phyloP scores from a whole-genome alignment of 2,888 invertebrate genomes.

The Pheosia tremula region DNA sequence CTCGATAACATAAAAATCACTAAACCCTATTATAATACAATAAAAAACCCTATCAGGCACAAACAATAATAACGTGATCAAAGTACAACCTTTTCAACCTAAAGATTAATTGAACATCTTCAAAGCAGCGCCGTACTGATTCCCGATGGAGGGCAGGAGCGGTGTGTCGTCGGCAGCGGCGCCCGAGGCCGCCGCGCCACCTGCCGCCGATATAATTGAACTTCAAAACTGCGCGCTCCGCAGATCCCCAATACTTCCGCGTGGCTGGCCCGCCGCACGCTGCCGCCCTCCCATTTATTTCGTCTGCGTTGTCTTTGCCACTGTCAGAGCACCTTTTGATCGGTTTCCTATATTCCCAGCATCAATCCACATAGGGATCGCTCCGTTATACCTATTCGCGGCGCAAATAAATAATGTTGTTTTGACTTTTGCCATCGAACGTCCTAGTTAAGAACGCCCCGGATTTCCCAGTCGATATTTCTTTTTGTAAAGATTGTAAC shows the following conservation, averaged over 20 bases:
- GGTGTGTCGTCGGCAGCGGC: conserved; percentile 33
- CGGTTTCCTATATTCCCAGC: conserved; percentile 75
- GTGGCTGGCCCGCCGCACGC: conserved; percentile 67
- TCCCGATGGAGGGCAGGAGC: conserved; percentile 28
- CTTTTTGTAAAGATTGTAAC: not conserved
- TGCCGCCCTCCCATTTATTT: conserved; percentile 77
- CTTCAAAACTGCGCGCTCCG: conserved; percentile 80
- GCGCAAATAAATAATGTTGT: conserved; percentile 10
- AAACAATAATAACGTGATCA: not conserved
- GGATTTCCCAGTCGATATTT: conserved; percentile 6
- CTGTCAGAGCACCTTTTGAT: conserved; percentile 77
- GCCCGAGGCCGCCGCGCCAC: conserved; percentile 52
- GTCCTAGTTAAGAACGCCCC: conserved; percentile 1
- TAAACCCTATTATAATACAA: too few species aligned
- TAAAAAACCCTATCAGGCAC: not conserved
- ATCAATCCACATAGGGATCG: conserved; percentile 69
- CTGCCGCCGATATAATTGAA: conserved; percentile 82
- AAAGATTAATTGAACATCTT: conserved; percentile 24
- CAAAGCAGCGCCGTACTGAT: conserved; percentile 26
- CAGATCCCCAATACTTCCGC: conserved; percentile 83
- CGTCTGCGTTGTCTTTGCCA: conserved; percentile 78
- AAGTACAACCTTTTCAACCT: conserved; percentile 16
- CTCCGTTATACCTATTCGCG: conserved; percentile 15
- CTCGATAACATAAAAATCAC: too few species aligned
- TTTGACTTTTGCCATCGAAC: conserved; percentile 2